These are phyloP conservation scores for Athene cunicularia DNA, from an alignment of 2,113 vertebrate genomes.

Conservation along the genomic window DNA sequence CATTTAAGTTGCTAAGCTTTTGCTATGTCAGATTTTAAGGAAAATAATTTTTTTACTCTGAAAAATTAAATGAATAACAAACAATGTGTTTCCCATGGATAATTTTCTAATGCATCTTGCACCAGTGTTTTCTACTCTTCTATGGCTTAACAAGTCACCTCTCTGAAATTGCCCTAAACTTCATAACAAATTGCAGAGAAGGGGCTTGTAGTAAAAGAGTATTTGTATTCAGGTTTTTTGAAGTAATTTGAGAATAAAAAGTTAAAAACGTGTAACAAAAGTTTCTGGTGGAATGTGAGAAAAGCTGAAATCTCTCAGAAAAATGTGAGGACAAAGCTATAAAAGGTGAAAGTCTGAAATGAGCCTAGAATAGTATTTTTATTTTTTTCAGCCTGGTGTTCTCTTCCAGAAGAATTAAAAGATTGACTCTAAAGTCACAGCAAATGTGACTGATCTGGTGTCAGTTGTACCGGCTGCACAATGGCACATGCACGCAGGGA, in stretches of 20 bases:
- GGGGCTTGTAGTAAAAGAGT: not conserved
- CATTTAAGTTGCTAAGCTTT: not conserved
- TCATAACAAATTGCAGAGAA: not conserved
- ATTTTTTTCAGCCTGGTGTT: not conserved
- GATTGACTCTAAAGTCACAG: not conserved
- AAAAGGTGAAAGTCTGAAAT: not conserved
- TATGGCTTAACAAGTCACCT: not conserved
- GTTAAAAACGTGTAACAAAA: not conserved
- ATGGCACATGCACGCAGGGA: not conserved
- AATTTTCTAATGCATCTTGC: not conserved
- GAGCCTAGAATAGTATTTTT: not conserved
- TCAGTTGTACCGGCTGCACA: not conserved
- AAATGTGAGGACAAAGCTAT: not conserved
- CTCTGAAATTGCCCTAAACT: not conserved
- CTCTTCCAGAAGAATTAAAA: not conserved
- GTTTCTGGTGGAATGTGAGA: not conserved
- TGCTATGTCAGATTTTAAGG: not conserved
- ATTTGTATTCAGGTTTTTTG: not conserved
- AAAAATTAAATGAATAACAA: not conserved
- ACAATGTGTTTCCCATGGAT: not conserved
- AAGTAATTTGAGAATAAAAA: not conserved
- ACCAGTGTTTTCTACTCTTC: not conserved
- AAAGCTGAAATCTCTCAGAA: not conserved
- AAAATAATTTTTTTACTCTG: not conserved
- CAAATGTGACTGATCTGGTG: not conserved